Conservation (phyloP, 2,113 vertebrate genomes). For the Stigmatopora nigra region DNA sequence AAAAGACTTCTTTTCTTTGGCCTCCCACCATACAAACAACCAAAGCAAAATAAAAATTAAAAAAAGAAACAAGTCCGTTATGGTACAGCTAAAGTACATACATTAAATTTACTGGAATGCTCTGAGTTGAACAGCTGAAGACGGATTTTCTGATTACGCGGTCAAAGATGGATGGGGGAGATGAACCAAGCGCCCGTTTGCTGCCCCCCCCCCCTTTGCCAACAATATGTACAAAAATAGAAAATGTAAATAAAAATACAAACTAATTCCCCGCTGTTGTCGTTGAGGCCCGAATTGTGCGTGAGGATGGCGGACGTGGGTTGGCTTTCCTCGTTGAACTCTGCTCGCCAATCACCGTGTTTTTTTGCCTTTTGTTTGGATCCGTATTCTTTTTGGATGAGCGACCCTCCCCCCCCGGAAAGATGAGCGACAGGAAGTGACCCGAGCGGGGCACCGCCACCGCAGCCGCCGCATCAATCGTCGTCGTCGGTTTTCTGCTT, state of each 20-base stretch:
- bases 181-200: conserved; percentile 76
- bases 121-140: conserved; percentile 76
- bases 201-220: conserved; percentile 67
- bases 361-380: conserved; percentile 40
- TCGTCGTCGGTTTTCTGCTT: conserved; percentile 94
- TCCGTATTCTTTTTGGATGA: not conserved
- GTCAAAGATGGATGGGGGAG: conserved; percentile 72
- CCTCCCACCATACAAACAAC: conserved; percentile 72
- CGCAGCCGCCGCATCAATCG: conserved; percentile 76
- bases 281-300: conserved; percentile 67
- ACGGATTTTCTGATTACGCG: conserved; percentile 65
- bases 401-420: conserved; percentile 54
- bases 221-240: conserved; percentile 99
- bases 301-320: conserved; percentile 56
- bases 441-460: conserved; percentile 51
- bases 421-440: conserved; percentile 59
- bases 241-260: conserved; percentile 99
- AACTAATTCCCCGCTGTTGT: conserved; percentile 87
- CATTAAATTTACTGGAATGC: conserved; percentile 96
- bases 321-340: conserved; percentile 62
- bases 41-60: not conserved
- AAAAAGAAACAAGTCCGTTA: conserved; percentile 51
- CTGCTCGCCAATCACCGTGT: conserved; percentile 82
- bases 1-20: conserved; percentile 69
- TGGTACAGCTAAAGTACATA: conserved; percentile 78